Percentiles rank a stretch among this genome's conserved stretches.
phyloP scores from a whole-genome alignment of 2,888 invertebrate species.

The Conops quadrifasciatus region DNA sequence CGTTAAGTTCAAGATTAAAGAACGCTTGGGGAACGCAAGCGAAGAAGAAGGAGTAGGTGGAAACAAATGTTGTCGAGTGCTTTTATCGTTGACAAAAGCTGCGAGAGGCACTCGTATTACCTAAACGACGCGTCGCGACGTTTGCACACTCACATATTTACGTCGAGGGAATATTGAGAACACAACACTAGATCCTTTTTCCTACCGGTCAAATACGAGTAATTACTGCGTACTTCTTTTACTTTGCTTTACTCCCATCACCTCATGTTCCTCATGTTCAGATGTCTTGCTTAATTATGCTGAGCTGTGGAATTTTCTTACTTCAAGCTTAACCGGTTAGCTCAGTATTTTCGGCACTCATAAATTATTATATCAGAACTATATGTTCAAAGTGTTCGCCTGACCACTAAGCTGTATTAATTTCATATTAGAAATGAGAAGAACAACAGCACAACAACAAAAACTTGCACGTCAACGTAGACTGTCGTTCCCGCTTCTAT shows the following conservation, averaged over 20 bases:
- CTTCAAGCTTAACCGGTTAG: no score
- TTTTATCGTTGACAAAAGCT: neutral
- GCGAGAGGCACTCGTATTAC: neutral
- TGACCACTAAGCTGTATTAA: slow-evolving; percentile 11
- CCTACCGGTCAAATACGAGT: no score
- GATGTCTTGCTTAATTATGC: no score
- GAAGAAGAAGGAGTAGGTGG: neutral
- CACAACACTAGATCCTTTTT: no score
- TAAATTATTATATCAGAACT: neutral
- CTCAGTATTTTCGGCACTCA: no score
- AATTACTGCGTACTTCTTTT: no score
- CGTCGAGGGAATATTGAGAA: no score
- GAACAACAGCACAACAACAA: slow-evolving; percentile 16
- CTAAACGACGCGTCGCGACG: neutral
- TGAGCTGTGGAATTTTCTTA: no score
- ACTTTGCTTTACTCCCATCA: no score
- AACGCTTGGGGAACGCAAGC: neutral
- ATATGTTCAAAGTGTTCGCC: slow-evolving; percentile 5
- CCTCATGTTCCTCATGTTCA: no score
- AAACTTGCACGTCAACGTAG: neutral
- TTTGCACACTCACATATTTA: no score
- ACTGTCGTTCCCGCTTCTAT: neutral
- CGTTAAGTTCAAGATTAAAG: slow-evolving; percentile 9
- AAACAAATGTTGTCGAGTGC: neutral
- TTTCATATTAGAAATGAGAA: slow-evolving; percentile 6